Evolutionary conservation across 2,113 vertebrate genomes (phyloP).

Genomic region (Zosterops borbonicus): DNA sequence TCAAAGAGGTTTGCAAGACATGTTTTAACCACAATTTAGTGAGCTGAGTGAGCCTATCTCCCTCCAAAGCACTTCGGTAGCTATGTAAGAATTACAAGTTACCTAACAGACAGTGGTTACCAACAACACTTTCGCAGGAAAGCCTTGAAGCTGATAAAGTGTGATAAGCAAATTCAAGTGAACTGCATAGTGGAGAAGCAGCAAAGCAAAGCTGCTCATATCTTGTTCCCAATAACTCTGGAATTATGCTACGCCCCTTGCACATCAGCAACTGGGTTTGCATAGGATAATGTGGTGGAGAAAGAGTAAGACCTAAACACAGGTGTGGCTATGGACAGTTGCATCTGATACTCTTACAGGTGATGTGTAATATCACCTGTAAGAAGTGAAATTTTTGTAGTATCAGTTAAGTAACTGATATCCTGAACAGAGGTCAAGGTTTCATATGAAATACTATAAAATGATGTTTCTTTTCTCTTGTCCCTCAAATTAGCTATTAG

Average conservation of each 20-base stretch:
- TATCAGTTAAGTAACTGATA: neutral
- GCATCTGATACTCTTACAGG: neutral
- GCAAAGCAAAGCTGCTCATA: neutral
- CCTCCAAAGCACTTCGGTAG: neutral
- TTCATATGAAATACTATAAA: neutral
- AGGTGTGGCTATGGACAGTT: neutral
- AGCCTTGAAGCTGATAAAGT: neutral
- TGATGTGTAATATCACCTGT: neutral
- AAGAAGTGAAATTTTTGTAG: neutral
- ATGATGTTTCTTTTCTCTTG: neutral
- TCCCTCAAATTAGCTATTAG: neutral
- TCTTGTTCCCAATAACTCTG: conserved; percentile 52
- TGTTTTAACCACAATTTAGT: neutral
- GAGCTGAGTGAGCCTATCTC: neutral
- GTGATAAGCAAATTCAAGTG: conserved; percentile 58
- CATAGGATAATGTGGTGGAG: neutral
- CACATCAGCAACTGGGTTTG: neutral
- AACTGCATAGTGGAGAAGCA: neutral
- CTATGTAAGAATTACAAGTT: neutral
- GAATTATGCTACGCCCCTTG: neutral
- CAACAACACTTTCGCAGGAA: conserved; percentile 39
- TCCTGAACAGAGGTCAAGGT: neutral
- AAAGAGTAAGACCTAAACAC: neutral
- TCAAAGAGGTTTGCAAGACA: neutral
- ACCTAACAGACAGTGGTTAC: neutral